These are phyloP conservation scores for Acleris sparsana DNA, from an alignment of 2,888 invertebrate species.

Conservation along the genomic window DNA sequence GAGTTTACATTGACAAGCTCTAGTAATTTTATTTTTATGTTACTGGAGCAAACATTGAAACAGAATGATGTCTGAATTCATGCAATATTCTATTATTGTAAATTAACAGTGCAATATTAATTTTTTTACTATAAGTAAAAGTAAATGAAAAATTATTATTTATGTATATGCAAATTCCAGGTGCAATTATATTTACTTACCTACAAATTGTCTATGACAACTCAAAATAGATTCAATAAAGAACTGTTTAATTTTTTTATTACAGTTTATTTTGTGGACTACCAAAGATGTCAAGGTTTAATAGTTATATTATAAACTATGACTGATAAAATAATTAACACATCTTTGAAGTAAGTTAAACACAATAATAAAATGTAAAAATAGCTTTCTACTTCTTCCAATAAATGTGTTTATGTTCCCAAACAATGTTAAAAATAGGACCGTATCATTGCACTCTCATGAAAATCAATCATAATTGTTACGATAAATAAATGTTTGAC, in stretches of 20 bases:
- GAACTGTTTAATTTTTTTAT: constrained; percentile 42
- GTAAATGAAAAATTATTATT: constrained; percentile 50
- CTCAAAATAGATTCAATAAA: constrained; percentile 46
- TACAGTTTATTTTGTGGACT: constrained; percentile 47
- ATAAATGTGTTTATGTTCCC: constrained; percentile 34
- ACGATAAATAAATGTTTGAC: constrained; percentile 43
- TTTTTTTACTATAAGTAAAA: constrained; percentile 79
- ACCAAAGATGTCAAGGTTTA: constrained; percentile 71
- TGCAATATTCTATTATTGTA: constrained; percentile 61
- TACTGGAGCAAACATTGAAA: constrained; percentile 38
- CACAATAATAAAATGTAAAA: constrained; percentile 36
- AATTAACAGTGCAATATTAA: constrained; percentile 78
- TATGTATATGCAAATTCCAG: constrained; percentile 55
- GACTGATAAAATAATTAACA: constrained; percentile 51
- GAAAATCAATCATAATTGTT: constrained; percentile 49
- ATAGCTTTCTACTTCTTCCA: constrained; percentile 40
- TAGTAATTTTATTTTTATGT: constrained; percentile 27
- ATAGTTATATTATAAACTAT: constrained; percentile 42
- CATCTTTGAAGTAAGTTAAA: constrained; percentile 34
- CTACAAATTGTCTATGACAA: constrained; percentile 41
- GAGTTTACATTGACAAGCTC: constrained; percentile 32
- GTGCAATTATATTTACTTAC: constrained; percentile 64
- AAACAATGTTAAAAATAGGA: constrained; percentile 29
- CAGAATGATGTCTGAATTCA: constrained; percentile 44
- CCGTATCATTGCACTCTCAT: constrained; percentile 33